Conservation (phyloP, 2,113 vertebrate species). For the Harpagus bidentatus region DNA sequence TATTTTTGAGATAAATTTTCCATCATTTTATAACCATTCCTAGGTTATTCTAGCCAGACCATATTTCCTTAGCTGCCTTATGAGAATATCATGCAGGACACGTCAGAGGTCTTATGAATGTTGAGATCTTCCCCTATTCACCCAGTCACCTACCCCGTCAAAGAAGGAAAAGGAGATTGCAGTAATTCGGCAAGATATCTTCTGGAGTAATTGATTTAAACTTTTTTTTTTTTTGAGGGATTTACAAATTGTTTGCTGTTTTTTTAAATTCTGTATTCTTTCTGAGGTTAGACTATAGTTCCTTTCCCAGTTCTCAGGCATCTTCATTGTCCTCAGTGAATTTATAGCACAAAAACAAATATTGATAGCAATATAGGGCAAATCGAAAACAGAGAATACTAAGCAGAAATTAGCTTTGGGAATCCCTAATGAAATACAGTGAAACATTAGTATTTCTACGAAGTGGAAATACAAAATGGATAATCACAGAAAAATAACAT, state of each 20-base stretch:
- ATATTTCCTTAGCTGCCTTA: not conserved
- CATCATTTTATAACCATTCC: not conserved
- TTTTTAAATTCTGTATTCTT: not conserved
- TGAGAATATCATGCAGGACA: not conserved
- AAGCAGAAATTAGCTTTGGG: not conserved
- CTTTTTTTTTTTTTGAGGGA: not conserved
- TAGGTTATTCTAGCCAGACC: not conserved
- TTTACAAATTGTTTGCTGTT: not conserved
- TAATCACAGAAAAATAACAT: not conserved
- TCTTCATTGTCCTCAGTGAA: not conserved
- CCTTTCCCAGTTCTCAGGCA: not conserved
- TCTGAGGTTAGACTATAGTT: not conserved
- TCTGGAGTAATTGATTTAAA: not conserved
- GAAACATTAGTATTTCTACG: not conserved
- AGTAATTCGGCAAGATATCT: not conserved
- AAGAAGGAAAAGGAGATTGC: not conserved
- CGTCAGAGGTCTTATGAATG: not conserved
- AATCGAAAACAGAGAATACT: not conserved
- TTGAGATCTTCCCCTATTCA: not conserved
- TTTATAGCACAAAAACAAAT: not conserved
- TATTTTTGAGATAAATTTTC: not conserved
- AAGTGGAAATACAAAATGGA: not conserved
- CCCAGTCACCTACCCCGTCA: not conserved
- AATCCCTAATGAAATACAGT: not conserved
- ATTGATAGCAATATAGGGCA: not conserved